Percentiles rank a stretch among this genome's conserved stretches.
Conservation (phyloP, 2,888 invertebrate genomes). For the Chydorus sphaericus region DNA sequence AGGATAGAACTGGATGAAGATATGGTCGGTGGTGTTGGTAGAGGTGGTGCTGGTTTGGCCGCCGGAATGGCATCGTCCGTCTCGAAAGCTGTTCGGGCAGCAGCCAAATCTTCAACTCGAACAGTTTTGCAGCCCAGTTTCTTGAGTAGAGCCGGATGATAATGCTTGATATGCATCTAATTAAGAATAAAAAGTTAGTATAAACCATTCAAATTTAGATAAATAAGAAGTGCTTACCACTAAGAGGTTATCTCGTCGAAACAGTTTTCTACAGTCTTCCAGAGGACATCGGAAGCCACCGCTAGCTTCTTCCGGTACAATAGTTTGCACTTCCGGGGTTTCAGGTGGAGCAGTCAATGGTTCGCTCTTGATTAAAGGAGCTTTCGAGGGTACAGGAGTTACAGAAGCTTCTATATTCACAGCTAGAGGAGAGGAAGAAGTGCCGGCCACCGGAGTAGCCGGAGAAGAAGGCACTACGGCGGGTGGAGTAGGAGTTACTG, state of each 20-base stretch:
- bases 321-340: background rate
- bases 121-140: slow-evolving; percentile 59
- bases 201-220: background rate
- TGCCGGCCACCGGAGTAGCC: background rate
- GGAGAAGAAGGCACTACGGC: background rate
- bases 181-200: slow-evolving; percentile 12
- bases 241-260: slow-evolving; percentile 75
- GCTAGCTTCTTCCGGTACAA: slow-evolving; percentile 29
- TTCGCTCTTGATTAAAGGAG: background rate
- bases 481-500: background rate
- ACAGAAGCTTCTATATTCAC: too few species aligned
- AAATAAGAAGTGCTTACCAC: slow-evolving; percentile 30
- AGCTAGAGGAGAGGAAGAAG: background rate
- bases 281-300: slow-evolving; percentile 55
- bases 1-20: background rate
- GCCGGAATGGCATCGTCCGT: slow-evolving; percentile 2
- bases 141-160: slow-evolving; percentile 65
- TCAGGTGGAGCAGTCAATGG: background rate
- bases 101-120: slow-evolving; percentile 71
- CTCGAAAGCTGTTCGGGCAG: slow-evolving; percentile 44
- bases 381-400: background rate
- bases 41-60: background rate
- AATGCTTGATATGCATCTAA: slow-evolving; percentile 83
- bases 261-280: slow-evolving; percentile 71
- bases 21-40: background rate